Percentiles rank a stretch among this genome's conserved stretches.
Evolutionary conservation across 2,113 vertebrate genomes (phyloP).

Genomic region (Paraplagusia blochii): DNA sequence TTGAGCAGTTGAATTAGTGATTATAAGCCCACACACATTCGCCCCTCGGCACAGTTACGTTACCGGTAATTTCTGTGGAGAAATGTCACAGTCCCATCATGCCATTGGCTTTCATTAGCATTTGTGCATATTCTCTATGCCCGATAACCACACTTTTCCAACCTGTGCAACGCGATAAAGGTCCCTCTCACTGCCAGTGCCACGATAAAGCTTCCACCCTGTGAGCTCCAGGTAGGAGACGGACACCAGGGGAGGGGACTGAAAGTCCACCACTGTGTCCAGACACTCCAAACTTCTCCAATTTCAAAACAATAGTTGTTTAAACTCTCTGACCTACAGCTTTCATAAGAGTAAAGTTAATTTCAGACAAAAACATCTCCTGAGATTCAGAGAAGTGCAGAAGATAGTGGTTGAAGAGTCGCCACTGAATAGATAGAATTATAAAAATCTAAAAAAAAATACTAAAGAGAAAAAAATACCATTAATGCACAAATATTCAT

Average conservation of each 20-base stretch:
- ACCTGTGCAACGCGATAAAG: conserved; percentile 74
- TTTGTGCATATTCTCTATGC: conserved; percentile 72
- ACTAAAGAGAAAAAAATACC: too few species aligned
- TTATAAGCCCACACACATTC: conserved; percentile 66
- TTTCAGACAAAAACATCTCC: too few species aligned
- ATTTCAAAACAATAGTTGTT: conserved; percentile 36
- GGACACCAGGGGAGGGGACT: conserved; percentile 49
- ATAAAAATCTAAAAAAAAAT: too few species aligned
- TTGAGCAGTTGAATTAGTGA: conserved; percentile 83
- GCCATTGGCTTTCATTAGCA: conserved; percentile 80
- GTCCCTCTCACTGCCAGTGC: conserved; percentile 61
- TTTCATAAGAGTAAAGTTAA: background rate
- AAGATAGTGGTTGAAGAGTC: too few species aligned
- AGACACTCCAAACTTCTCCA: conserved; percentile 63
- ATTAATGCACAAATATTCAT: too few species aligned
- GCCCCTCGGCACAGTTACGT: conserved; percentile 67
- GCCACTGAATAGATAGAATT: too few species aligned
- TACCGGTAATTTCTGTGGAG: conserved; percentile 76
- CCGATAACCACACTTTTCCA: conserved; percentile 77
- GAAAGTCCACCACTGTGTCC: conserved; percentile 56
- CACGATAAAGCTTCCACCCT: conserved; percentile 70
- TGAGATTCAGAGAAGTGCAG: too few species aligned
- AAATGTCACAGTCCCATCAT: conserved; percentile 80
- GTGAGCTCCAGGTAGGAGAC: conserved; percentile 52
- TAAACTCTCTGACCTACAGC: background rate